Evolutionary conservation across 2,797 vertebrate species (phyloP).

Genomic region (Pangasius djambal): DNA sequence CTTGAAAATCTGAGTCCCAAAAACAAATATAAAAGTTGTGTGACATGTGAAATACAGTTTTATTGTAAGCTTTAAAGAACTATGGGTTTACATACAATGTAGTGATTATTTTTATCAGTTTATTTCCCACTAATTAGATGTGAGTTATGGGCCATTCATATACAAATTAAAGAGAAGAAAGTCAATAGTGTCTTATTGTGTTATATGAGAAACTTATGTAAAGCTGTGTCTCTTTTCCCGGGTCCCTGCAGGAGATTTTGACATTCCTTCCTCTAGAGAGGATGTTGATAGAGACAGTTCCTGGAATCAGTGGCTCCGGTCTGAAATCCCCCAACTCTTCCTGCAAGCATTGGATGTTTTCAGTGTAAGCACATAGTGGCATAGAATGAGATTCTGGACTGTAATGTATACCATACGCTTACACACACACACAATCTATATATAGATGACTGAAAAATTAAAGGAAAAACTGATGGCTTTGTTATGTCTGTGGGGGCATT

Average conservation of each 20-base stretch:
- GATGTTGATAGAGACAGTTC: slow-evolving; percentile 82
- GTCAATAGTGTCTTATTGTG: background rate
- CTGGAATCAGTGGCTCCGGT: slow-evolving; percentile 85
- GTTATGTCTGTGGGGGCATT: background rate
- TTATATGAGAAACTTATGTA: background rate
- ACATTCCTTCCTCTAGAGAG: slow-evolving; percentile 83
- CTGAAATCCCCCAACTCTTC: slow-evolving; percentile 79
- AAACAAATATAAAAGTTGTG: background rate
- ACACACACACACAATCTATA: background rate
- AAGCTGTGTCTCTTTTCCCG: background rate
- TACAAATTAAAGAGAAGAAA: background rate
- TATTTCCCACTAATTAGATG: background rate
- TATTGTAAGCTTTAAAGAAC: background rate
- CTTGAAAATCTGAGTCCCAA: background rate
- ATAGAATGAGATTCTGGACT: background rate
- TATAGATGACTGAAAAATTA: background rate
- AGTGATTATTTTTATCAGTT: background rate
- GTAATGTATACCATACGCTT: background rate
- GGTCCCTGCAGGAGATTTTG: slow-evolving; percentile 76
- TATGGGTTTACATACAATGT: background rate
- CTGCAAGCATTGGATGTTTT: slow-evolving; percentile 79
- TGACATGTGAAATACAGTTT: background rate
- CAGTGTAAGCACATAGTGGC: slow-evolving; percentile 65
- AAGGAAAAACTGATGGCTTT: background rate
- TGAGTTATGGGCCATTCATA: background rate